These are phyloP conservation scores for Tetranychus urticae DNA, from an alignment of 1,140 invertebrate species.

Conservation along the genomic window DNA sequence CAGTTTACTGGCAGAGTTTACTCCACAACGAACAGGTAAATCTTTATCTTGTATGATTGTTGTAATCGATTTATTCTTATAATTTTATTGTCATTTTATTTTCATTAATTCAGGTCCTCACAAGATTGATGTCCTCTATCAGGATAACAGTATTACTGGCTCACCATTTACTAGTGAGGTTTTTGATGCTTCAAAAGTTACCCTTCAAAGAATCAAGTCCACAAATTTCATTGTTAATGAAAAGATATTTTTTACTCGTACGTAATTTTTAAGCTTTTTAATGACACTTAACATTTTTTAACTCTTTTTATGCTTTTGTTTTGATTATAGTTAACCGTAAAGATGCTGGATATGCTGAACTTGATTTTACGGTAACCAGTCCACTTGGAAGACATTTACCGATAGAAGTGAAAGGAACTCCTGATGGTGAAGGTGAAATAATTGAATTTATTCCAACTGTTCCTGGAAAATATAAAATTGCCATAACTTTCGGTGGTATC, in stretches of 20 bases:
- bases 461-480: slow-evolving; percentile 68
- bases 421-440: slow-evolving; percentile 38
- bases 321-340: slow-evolving; percentile 42
- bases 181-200: slow-evolving; percentile 56
- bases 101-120: slow-evolving; percentile 31
- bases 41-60: neutral
- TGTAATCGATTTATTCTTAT: slow-evolving; percentile 12
- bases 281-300: neutral
- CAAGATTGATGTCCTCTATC: slow-evolving; percentile 66
- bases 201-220: slow-evolving; percentile 36
- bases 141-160: slow-evolving; percentile 66
- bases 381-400: slow-evolving; percentile 66
- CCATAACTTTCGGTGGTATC: slow-evolving; percentile 59
- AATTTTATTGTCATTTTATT: neutral
- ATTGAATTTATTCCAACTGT: slow-evolving; percentile 64
- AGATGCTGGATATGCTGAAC: slow-evolving; percentile 63
- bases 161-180: slow-evolving; percentile 89
- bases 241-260: slow-evolving; percentile 45
- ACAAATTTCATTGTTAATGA: slow-evolving; percentile 59
- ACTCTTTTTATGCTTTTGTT: slow-evolving; percentile 11
- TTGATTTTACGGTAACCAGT: slow-evolving; percentile 64
- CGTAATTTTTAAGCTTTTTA: slow-evolving; percentile 21
- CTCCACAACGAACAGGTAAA: slow-evolving; percentile 31
- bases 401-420: slow-evolving; percentile 45
- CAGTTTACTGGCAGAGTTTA: slow-evolving; percentile 71